Base-by-base conservation (phyloP, 2,113 vertebrate genomes). In the Paramormyrops kingsleyae region DNA sequence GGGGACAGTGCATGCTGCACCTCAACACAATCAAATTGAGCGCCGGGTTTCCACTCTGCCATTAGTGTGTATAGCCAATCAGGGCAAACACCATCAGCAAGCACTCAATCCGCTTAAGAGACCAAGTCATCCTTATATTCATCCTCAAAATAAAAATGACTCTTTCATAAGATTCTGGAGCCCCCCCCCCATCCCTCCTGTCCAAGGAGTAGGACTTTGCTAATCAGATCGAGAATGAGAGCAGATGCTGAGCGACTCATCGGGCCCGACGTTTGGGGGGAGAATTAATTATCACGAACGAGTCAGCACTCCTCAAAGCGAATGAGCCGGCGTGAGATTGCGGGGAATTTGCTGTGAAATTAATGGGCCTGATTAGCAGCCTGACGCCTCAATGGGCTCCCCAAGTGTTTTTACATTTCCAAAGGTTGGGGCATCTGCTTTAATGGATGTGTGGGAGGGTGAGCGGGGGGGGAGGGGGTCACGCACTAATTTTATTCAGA, bases 201-300 rank as follows among this genome's bases (percentile, higher is more conserved):
- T 21, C 56, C 21, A n/a, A 56, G 19, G 47, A 89, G 50, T 31
- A 27, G 21, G 52, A 21, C 13, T 31, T 27, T 13, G 15, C 31
- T 52, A 83, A 83, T 44, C 31, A 53, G 74, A 89, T 83, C 46
- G 39, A 21, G 47, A 21, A 9, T 39, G 46, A 52, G 27, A n/a
- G 47, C 77, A 15, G 35, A 49, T 77, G 47, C 35, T n/a, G 74
- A 83, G 35, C 19, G 10, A 31, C 19, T 86, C 66, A 66, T 31
- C 62, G 47, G 4, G 49, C 39, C 52, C 44, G 66, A 89, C 77
- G 44, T 89, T 83, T 35, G 39, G 66, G 77, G 31, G 47, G 66
- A 83, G 80, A 83, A 35, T 53, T 89, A 89, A 89, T 89, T 46
- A 89, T 53, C 49, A n/a, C 17, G 19, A 12, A 62, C 66, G 70